Evolutionary conservation across 2,888 invertebrate genomes (phyloP).

Genomic region (Nezara viridula): DNA sequence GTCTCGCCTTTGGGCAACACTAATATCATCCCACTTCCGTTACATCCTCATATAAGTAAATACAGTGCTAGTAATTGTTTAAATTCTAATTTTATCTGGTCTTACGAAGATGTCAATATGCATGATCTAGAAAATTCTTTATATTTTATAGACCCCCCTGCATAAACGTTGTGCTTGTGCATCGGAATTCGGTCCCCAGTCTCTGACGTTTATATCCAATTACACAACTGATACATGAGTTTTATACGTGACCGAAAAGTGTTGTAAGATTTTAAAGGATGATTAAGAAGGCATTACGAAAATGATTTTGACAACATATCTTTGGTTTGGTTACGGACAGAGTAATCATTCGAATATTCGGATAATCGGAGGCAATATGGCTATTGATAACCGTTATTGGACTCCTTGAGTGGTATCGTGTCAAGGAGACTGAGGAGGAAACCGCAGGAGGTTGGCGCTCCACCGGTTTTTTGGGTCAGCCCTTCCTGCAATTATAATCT

Average conservation of each 20-base stretch:
- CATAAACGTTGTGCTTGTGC: no score
- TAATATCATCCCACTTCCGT: no score
- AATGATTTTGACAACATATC: not conserved
- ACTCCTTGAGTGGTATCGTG: not conserved
- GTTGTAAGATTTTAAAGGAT: not conserved
- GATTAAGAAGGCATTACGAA: not conserved
- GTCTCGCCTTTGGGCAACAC: no score
- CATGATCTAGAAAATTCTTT: no score
- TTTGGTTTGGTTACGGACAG: not conserved
- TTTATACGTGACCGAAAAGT: not conserved
- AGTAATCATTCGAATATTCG: not conserved
- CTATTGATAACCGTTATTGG: not conserved
- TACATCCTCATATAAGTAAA: no score
- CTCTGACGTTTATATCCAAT: not conserved
- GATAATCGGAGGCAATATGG: not conserved
- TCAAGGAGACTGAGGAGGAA: slow-evolving; percentile 21
- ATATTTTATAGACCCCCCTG: no score
- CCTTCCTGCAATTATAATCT: slow-evolving; percentile 45
- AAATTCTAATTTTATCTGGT: no score
- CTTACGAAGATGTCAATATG: no score
- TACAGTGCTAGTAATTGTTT: no score
- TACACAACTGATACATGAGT: not conserved
- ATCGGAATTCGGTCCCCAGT: not conserved
- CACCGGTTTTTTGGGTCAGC: slow-evolving; percentile 21
- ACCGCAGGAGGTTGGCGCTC: slow-evolving; percentile 11